Conservation (phyloP, 2,797 vertebrate genomes). For the Hafferia zeledoni region DNA sequence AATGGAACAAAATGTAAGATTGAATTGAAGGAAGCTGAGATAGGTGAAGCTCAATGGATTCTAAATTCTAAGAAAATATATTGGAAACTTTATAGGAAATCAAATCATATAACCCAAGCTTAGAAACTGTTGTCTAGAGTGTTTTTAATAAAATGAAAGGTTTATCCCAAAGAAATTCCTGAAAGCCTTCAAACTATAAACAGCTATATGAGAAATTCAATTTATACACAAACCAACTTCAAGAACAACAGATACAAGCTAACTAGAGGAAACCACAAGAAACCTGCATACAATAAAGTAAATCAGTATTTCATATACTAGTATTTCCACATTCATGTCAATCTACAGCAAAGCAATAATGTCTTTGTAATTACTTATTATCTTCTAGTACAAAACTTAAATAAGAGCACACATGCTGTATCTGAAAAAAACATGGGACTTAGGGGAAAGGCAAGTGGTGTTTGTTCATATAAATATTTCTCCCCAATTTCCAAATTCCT, state of each 20-base stretch:
- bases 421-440: neutral
- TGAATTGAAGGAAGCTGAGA: neutral
- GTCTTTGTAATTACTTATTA: neutral
- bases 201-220: neutral
- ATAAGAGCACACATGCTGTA: neutral
- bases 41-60: neutral
- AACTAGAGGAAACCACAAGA: neutral
- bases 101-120: neutral
- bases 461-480: neutral
- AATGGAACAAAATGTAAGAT: constrained; percentile 35
- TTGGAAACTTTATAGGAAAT: neutral
- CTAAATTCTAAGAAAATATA: neutral
- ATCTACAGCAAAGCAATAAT: neutral
- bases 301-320: neutral
- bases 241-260: neutral
- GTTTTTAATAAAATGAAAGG: neutral
- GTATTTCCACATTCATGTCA: neutral
- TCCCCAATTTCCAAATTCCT: neutral
- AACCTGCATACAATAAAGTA: neutral
- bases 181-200: neutral
- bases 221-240: neutral
- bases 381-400: neutral
- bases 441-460: neutral
- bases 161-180: neutral
- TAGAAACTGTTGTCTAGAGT: neutral